Conservation (phyloP, 2,888 invertebrate genomes). For the Julus scanicus region DNA sequence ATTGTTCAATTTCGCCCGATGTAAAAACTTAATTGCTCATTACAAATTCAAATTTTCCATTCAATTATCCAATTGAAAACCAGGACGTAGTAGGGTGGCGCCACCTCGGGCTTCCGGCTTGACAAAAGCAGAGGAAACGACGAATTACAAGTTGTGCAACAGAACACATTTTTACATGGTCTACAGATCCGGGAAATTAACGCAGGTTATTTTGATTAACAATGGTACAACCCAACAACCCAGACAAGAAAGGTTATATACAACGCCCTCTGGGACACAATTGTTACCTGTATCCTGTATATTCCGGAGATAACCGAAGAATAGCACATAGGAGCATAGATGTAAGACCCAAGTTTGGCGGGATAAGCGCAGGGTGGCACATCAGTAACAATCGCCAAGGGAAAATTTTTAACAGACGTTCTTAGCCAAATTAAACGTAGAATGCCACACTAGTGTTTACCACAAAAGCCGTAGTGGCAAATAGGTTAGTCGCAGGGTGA, state of each 20-base stretch:
- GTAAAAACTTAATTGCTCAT: slow-evolving; percentile 12
- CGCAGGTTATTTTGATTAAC: not conserved
- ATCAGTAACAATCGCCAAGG: not conserved
- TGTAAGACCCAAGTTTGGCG: not conserved
- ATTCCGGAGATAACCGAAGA: no score
- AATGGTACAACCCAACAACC: not conserved
- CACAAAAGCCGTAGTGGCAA: no score
- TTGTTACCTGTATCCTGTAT: not conserved
- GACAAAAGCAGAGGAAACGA: not conserved
- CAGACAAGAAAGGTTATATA: not conserved
- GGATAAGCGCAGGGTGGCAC: not conserved
- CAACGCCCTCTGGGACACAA: not conserved
- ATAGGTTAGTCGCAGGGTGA: no score
- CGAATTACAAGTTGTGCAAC: not conserved
- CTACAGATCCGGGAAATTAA: slow-evolving; percentile 11
- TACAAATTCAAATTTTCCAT: not conserved
- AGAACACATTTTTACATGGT: not conserved
- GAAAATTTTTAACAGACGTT: no score
- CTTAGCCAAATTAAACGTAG: no score
- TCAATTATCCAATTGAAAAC: slow-evolving; percentile 22
- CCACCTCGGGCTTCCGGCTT: not conserved
- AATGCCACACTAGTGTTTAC: no score
- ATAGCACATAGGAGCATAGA: no score
- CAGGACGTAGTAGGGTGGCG: not conserved
- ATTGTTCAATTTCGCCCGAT: not conserved